Percentiles rank a stretch among this genome's conserved stretches.
These are phyloP conservation scores for Chrysaora quinquecirrha DNA, from an alignment of 30 jellyfish, hydroid and myxozoan genomes.

Conservation along the genomic window DNA sequence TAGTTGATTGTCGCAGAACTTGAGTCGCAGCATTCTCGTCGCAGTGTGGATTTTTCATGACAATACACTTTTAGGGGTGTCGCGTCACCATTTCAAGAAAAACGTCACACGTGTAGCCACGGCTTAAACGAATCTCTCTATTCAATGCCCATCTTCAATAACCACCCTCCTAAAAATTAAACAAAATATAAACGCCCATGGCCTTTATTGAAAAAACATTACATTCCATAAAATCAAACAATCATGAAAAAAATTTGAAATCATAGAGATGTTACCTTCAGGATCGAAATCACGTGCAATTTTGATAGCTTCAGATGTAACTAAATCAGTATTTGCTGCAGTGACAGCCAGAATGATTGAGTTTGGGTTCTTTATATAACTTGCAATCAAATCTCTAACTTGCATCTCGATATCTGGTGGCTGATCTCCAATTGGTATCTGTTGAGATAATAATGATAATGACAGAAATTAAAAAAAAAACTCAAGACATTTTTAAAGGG, in stretches of 20 bases:
- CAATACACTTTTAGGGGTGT: too few relatives aligned
- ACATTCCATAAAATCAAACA: background rate
- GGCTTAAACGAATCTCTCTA: too few relatives aligned
- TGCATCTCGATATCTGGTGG: conserved; percentile 92
- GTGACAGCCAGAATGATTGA: conserved; percentile 88
- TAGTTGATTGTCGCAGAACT: too few relatives aligned
- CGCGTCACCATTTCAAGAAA: too few relatives aligned
- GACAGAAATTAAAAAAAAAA: too few relatives aligned
- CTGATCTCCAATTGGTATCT: conserved; percentile 97
- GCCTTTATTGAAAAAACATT: background rate
- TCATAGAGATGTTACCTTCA: conserved; percentile 63
- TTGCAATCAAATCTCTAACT: conserved; percentile 72
- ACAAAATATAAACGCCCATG: too few relatives aligned
- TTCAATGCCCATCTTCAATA: too few relatives aligned
- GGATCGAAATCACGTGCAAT: conserved; percentile 92
- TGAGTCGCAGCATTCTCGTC: too few relatives aligned
- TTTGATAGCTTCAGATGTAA: conserved; percentile 92
- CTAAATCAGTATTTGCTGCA: conserved; percentile 93
- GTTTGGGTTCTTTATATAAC: conserved; percentile 77
- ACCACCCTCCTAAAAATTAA: too few relatives aligned
- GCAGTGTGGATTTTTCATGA: too few relatives aligned
- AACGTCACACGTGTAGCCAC: too few relatives aligned
- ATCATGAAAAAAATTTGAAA: background rate
- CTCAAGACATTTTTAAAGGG: too few relatives aligned
- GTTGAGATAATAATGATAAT: background rate